Percentiles rank a stretch among this genome's conserved stretches.
phyloP scores from a whole-genome alignment of 30 jellyfish, hydroid and myxozoan genomes.

The Aurelia aurita complex sp. Pacific region DNA sequence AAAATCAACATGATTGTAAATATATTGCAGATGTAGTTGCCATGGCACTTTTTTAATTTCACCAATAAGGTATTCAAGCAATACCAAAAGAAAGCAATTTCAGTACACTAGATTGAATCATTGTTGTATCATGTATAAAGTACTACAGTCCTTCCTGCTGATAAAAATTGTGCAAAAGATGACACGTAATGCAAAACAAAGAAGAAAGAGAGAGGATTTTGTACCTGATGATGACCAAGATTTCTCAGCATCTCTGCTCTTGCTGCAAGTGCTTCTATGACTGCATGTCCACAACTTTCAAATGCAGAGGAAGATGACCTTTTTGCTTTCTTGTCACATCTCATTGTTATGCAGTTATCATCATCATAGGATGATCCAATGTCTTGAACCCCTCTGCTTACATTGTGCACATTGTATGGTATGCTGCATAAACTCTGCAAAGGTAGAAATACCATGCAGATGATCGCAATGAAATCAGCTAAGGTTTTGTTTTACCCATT shows the following conservation, averaged over 20 bases:
- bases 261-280: slow-evolving; percentile 52
- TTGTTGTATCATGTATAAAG: too few relatives aligned
- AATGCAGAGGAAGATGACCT: neutral
- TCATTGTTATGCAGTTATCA: slow-evolving; percentile 26
- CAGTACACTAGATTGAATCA: too few relatives aligned
- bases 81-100: too few relatives aligned
- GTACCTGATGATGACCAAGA: slow-evolving; percentile 30
- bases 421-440: slow-evolving; percentile 62
- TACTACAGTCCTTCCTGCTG: too few relatives aligned
- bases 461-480: neutral
- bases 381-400: slow-evolving; percentile 18
- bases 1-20: too few relatives aligned
- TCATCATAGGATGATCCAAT: neutral
- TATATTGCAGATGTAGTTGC: too few relatives aligned
- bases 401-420: slow-evolving; percentile 52
- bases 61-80: too few relatives aligned
- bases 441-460: neutral
- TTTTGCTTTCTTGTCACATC: slow-evolving; percentile 28
- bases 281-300: slow-evolving; percentile 7
- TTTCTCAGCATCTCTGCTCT: slow-evolving; percentile 62
- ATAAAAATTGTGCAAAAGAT: neutral
- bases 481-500: too few relatives aligned
- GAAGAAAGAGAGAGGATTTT: neutral
- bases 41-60: too few relatives aligned
- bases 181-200: neutral